Base-by-base conservation (phyloP, 2,113 vertebrate genomes). In the Pangasianodon hypophthalmus region DNA sequence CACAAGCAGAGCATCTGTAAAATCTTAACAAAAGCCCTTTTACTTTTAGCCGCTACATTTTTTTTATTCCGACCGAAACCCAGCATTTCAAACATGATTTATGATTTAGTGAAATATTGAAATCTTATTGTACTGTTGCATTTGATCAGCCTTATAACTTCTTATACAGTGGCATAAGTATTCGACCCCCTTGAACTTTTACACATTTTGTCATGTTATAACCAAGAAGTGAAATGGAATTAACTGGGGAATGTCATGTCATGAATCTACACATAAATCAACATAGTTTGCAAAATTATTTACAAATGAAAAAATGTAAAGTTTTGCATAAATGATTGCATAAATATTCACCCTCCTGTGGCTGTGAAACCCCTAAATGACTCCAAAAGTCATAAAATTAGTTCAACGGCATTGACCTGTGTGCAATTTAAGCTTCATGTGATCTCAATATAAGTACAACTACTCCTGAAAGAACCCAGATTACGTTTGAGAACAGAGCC, bases 21-120 rank as follows among this genome's bases (percentile, higher is more conserved):
- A 90, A 91, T 85, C 85, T 64, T 90, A 91, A 92, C 86, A 91
- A 85, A 89, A 85, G 85, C 85, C 44, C 48, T 87, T 88, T 89
- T 83, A 86, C 81, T 85, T 81, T 82, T 64, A 21, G 56, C 9
- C 2, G 48, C 85, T 86, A 3, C 29, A 6, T 24, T 84, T 46
- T 8, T 44, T 3, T 41, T 7, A 21, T 75, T 77, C 9, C 0
- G 18, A 73, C 19, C 3, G 8, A 77, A 46, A 44, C 8, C 26
- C 26, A 11, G 21, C 8, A 46, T 77, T 46, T 77, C 18, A 67
- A 67, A 18, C 69, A 41, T 71, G 69, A 71, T 41, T 41, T 7
- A 6, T 41, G 7, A 58, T 54, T 37, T 16, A 0, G 0, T 26
- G 19, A 64, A 32, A 18, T 69, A 32, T 8, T 60, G 58, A 60